phyloP scores from a whole-genome alignment of 2,113 vertebrate species.

The Scortum barcoo region DNA sequence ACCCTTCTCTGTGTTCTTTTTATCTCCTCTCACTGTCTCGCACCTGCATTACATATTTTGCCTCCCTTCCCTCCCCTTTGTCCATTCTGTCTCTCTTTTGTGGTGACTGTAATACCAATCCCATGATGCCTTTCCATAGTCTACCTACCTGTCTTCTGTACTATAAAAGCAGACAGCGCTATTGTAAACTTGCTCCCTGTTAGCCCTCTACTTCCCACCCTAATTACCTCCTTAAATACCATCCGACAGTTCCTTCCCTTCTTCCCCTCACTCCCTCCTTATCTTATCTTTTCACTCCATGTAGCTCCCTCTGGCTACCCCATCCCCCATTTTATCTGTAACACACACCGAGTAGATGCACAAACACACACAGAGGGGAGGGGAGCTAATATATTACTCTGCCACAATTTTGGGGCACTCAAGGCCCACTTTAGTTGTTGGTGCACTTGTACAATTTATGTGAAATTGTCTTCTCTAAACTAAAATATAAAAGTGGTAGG shows the following conservation, averaged over 20 bases:
- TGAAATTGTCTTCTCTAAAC: background rate
- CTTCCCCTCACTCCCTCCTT: slow-evolving; percentile 18
- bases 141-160: slow-evolving; percentile 20
- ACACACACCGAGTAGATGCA: background rate
- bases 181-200: slow-evolving; percentile 51
- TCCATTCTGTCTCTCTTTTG: slow-evolving; percentile 37
- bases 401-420: background rate
- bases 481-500: too few species aligned
- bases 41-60: slow-evolving; percentile 36
- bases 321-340: slow-evolving; percentile 12
- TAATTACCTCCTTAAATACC: slow-evolving; percentile 63
- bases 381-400: slow-evolving; percentile 9
- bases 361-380: background rate
- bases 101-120: slow-evolving; percentile 25
- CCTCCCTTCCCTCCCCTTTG: slow-evolving; percentile 20
- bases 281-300: slow-evolving; percentile 58
- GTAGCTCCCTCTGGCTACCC: slow-evolving; percentile 20
- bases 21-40: slow-evolving; percentile 38
- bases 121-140: slow-evolving; percentile 33
- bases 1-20: slow-evolving; percentile 3
- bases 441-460: background rate
- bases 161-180: slow-evolving; percentile 33
- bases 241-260: slow-evolving; percentile 10
- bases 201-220: slow-evolving; percentile 29
- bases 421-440: background rate